Evolutionary conservation across 1,140 invertebrate genomes (phyloP).

Genomic region (Platyura marginata): DNA sequence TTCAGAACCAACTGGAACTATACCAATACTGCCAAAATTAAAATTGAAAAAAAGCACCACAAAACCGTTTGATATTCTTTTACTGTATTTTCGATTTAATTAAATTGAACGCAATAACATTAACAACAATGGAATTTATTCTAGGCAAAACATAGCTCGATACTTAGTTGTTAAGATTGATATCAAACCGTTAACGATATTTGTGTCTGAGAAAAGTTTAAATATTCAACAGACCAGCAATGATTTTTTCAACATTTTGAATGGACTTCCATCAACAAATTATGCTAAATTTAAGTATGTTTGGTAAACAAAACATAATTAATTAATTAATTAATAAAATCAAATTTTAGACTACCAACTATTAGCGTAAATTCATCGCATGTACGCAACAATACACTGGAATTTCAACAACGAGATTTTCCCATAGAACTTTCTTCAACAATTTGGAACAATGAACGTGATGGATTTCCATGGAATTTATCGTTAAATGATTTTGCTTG

Average conservation of each 20-base stretch:
- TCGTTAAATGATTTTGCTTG: conserved; percentile 30
- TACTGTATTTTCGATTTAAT: too few species aligned
- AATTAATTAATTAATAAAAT: too few species aligned
- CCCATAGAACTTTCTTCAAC: not conserved
- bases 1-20: not conserved
- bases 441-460: conserved; percentile 11
- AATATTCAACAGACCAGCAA: too few species aligned
- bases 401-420: not conserved
- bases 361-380: not conserved
- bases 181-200: too few species aligned
- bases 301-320: too few species aligned
- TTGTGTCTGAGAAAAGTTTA: too few species aligned
- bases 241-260: too few species aligned
- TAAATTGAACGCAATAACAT: not conserved
- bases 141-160: not conserved
- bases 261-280: too few species aligned
- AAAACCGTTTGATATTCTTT: too few species aligned
- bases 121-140: not conserved
- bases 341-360: not conserved
- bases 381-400: not conserved
- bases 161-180: not conserved
- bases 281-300: too few species aligned
- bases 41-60: too few species aligned
- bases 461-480: conserved; percentile 37
- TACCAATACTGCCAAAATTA: too few species aligned